phyloP scores from a whole-genome alignment of 2,113 vertebrate species.

The Noturus placidus region DNA sequence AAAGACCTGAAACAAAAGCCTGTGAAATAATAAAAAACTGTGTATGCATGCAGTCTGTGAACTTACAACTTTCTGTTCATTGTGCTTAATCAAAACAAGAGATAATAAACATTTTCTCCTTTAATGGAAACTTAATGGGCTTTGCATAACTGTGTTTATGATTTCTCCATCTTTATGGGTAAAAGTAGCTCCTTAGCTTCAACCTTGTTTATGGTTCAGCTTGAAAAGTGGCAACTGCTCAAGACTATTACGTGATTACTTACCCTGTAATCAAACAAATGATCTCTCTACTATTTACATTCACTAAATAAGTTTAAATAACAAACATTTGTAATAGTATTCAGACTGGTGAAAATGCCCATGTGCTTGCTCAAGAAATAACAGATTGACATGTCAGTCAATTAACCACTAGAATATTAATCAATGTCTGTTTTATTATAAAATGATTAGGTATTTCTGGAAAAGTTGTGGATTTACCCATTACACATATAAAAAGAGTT shows the following conservation, averaged over 20 bases:
- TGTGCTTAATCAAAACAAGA: conserved; percentile 18
- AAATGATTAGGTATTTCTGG: background rate
- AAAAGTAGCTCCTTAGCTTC: background rate
- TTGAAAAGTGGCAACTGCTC: conserved; percentile 28
- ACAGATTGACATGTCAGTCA: conserved; percentile 31
- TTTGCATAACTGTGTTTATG: conserved; percentile 20
- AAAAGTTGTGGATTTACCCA: background rate
- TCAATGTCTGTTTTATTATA: background rate
- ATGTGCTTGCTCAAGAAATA: conserved; percentile 10
- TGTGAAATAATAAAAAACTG: background rate
- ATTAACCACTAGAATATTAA: conserved; percentile 15
- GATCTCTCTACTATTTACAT: conserved; percentile 20
- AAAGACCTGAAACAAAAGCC: conserved; percentile 20
- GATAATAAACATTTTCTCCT: conserved; percentile 22
- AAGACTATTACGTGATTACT: conserved; percentile 31
- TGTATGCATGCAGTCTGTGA: conserved; percentile 4
- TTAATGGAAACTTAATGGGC: conserved; percentile 11
- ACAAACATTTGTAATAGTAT: conserved; percentile 29
- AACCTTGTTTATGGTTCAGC: background rate
- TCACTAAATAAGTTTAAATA: conserved; percentile 38
- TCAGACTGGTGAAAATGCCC: background rate
- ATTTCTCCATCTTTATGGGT: background rate
- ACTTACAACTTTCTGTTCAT: background rate
- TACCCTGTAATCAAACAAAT: conserved; percentile 41
- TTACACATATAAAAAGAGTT: background rate